Evolutionary conservation across 1,140 invertebrate species (phyloP), one percentile per base, ranked within the genome.

Genomic region (Euglossa dilemma): DNA sequence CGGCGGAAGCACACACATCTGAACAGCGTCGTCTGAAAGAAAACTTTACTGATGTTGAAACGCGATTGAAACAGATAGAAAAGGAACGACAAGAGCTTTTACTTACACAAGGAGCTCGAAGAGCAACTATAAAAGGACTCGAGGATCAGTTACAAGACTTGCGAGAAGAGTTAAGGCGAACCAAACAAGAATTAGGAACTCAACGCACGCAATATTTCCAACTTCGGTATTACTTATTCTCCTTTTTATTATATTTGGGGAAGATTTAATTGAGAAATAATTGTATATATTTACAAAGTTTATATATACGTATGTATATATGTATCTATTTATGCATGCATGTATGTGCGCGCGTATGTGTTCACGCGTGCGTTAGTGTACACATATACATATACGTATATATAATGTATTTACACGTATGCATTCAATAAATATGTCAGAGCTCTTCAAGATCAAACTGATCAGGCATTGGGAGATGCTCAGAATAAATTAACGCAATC

Each of bases 361-460:
- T n/a, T n/a, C n/a, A n/a, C n/a, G n/a, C n/a, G n/a, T n/a, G n/a
- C n/a, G n/a, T n/a, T n/a, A n/a, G n/a, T n/a, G n/a, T n/a, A n/a
- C n/a, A n/a, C n/a, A n/a, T 25, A 61, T 61, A 25, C 8, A 61
- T 9, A 54, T 28, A 56, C 50, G 6, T 6, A 59, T 61, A n/a
- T n/a, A n/a, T n/a, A n/a, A n/a, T n/a, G 1, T 16, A 61, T 45
- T 45, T 23, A 36, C 3, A 59, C n/a, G 20, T 28, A n/a, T 16
- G 18, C 61, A 64, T 36, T 25, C 25, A 11, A n/a, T 78, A 57
- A 92, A 87, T 94, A 47, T 93, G 93, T 52, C 78, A 96, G 96
- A 91, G 94, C 95, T 63, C 92, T 95, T 57, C 95, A 96, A 90
- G 93, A 96, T 85, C 95, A 96, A 93, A 95, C 95, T 57, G 96